Conservation (phyloP, 2,797 vertebrate genomes). For the Scyliorhinus canicula region DNA sequence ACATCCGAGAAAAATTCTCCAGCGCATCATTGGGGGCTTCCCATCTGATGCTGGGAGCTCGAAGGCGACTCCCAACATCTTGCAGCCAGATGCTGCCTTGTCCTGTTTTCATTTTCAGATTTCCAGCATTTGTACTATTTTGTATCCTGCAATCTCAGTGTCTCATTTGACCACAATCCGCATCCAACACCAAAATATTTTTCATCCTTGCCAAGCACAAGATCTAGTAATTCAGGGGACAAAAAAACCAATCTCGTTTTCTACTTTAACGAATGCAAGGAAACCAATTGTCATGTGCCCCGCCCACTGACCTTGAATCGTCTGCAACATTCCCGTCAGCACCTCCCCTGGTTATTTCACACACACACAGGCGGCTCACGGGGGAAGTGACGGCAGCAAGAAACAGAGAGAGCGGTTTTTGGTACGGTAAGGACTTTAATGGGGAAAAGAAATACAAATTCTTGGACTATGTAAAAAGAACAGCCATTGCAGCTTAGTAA, state of each 20-base stretch:
- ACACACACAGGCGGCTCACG: not conserved
- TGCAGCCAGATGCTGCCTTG: not conserved
- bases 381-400: not conserved
- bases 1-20: too few species aligned
- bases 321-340: not conserved
- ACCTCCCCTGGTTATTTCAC: not conserved
- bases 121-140: not conserved
- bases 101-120: not conserved
- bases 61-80: too few species aligned
- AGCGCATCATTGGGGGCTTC: too few species aligned
- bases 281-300: not conserved
- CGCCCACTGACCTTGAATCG: not conserved
- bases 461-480: not conserved
- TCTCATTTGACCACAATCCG: not conserved
- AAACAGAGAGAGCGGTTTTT: too few species aligned
- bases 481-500: conserved; percentile 13
- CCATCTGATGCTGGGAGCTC: too few species aligned
- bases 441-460: not conserved
- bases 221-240: not conserved
- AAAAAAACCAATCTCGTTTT: not conserved
- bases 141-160: not conserved
- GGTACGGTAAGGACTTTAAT: conserved; percentile 13
- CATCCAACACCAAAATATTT: not conserved
- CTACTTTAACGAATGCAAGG: not conserved
- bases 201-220: not conserved